Evolutionary conservation across 1,140 invertebrate species (phyloP).

Genomic region (Brachionus rotundiformis): DNA sequence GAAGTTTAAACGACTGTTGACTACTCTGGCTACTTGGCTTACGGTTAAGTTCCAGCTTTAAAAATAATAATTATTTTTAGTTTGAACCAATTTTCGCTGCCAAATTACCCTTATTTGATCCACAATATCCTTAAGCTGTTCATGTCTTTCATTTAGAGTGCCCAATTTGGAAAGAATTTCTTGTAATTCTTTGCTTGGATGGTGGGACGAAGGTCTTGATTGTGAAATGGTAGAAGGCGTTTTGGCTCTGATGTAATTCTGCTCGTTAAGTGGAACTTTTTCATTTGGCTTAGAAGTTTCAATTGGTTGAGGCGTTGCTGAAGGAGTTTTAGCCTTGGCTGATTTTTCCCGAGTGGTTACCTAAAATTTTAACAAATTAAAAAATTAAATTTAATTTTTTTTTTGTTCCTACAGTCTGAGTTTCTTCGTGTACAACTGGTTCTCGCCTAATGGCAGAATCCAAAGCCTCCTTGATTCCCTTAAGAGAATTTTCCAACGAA

Average conservation of each 20-base stretch:
- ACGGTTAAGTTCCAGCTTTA: neutral
- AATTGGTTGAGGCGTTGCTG: neutral
- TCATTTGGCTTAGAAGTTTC: neutral
- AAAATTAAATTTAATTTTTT: neutral
- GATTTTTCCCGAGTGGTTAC: neutral
- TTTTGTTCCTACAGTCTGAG: slow-evolving; percentile 19
- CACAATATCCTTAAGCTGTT: slow-evolving; percentile 55
- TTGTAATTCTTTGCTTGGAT: slow-evolving; percentile 55
- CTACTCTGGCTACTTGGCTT: neutral
- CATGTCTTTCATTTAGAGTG: slow-evolving; percentile 55
- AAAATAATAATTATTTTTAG: neutral
- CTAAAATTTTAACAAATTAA: neutral
- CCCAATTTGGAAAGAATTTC: slow-evolving; percentile 58
- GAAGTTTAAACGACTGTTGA: slow-evolving; percentile 20
- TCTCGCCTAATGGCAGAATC: neutral
- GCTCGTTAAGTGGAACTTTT: slow-evolving; percentile 8
- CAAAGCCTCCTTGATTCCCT: slow-evolving; percentile 43
- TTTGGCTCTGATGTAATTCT: neutral
- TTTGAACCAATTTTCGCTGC: neutral
- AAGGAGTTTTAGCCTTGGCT: neutral
- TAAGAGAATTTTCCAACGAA: slow-evolving; percentile 10
- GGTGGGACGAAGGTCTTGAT: slow-evolving; percentile 51
- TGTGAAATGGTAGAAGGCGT: slow-evolving; percentile 53
- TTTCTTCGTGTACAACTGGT: slow-evolving; percentile 14
- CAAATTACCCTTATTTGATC: slow-evolving; percentile 52